These are phyloP conservation scores for Nycticryphes semicollaris DNA, from an alignment of 2,113 vertebrate genomes.

Conservation along the genomic window DNA sequence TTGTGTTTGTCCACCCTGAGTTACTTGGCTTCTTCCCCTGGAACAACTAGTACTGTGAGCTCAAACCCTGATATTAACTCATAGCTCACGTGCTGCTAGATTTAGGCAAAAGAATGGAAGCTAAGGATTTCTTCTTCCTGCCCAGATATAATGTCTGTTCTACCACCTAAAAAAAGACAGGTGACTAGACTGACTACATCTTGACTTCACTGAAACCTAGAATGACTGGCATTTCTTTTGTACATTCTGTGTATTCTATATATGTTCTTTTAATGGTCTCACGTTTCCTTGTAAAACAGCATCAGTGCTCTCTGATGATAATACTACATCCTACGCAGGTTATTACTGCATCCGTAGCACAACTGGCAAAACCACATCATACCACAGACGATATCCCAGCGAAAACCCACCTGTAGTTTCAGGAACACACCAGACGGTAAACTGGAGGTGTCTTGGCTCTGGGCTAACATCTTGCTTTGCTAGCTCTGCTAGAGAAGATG, in stretches of 20 bases:
- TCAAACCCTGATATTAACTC: not conserved
- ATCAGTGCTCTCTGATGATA: not conserved
- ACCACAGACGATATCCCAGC: fast-evolving
- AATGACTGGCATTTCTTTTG: not conserved
- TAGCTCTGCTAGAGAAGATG: not conserved
- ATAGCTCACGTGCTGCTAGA: not conserved
- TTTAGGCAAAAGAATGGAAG: not conserved
- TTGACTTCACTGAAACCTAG: not conserved
- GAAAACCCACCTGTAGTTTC: not conserved
- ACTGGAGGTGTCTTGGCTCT: not conserved
- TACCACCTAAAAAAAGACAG: not conserved
- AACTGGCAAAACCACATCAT: not conserved
- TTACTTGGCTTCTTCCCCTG: not conserved
- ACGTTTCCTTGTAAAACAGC: not conserved
- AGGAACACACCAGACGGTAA: not conserved
- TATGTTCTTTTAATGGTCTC: not conserved
- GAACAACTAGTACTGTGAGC: not conserved
- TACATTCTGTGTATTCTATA: not conserved
- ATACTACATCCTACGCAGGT: not conserved
- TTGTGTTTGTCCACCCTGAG: not conserved
- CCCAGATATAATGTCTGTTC: not conserved
- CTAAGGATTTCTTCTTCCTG: not conserved
- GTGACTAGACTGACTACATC: not conserved
- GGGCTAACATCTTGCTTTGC: not conserved
- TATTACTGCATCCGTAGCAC: not conserved